phyloP scores from a whole-genome alignment of 2,797 vertebrate species.

The Takifugu rubripes region DNA sequence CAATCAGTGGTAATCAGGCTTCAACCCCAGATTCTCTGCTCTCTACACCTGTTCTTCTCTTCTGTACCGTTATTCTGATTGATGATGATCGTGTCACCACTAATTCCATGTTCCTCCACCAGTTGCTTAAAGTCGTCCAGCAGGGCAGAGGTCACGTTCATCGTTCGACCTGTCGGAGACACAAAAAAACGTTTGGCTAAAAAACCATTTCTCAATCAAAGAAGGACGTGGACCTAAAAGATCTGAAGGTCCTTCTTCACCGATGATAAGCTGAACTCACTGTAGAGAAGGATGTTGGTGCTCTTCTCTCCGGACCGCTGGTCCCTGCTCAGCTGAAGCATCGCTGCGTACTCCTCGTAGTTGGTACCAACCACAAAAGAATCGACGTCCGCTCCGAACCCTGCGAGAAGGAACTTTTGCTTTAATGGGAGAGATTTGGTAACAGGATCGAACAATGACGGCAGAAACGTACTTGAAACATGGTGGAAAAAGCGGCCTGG shows the following conservation, averaged over 20 bases:
- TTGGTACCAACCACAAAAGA: constrained; percentile 44
- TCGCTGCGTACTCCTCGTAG: constrained; percentile 44
- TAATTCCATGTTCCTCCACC: constrained; percentile 76
- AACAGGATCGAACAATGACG: not conserved
- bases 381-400: constrained; percentile 52
- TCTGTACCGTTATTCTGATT: constrained; percentile 63
- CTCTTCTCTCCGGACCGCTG: constrained; percentile 35
- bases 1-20: too few species aligned
- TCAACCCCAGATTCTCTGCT: too few species aligned
- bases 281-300: constrained; percentile 49
- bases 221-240: not conserved
- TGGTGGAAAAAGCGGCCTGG: constrained; percentile 61
- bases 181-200: not conserved
- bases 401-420: constrained; percentile 23
- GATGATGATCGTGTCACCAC: constrained; percentile 67
- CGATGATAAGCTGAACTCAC: constrained; percentile 33
- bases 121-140: constrained; percentile 78
- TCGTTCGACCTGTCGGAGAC: constrained; percentile 73
- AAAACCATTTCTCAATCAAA: too few species aligned
- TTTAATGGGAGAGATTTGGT: not conserved
- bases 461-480: constrained; percentile 36
- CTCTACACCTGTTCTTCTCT: not conserved
- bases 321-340: constrained; percentile 45
- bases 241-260: not conserved
- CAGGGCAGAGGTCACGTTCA: constrained; percentile 61